Evolutionary conservation across 2,797 vertebrate genomes (phyloP).

Genomic region (Channallabes apus): DNA sequence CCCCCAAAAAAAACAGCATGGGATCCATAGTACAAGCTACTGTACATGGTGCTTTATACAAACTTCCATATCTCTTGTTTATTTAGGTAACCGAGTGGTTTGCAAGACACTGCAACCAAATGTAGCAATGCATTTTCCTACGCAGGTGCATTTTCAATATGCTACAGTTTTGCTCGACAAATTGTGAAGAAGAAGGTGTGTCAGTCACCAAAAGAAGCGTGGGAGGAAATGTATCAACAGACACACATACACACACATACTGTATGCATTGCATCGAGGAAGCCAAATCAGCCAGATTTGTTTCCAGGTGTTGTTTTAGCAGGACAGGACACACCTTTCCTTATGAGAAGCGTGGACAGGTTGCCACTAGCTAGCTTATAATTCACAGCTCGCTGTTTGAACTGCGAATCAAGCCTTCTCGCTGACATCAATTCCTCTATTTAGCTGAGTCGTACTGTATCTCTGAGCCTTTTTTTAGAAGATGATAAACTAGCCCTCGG

Average conservation of each 20-base stretch:
- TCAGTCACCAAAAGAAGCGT: conserved; percentile 38
- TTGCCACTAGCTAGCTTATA: conserved; percentile 61
- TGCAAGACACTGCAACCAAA: conserved; percentile 24
- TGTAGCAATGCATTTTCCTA: conserved; percentile 14
- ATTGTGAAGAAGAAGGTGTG: conserved; percentile 35
- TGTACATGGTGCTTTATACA: conserved; percentile 12
- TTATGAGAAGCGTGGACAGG: conserved; percentile 57
- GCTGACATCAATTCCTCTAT: conserved; percentile 59
- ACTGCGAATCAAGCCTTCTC: conserved; percentile 51
- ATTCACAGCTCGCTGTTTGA: conserved; percentile 53
- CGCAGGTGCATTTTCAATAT: conserved; percentile 41
- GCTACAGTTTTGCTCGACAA: conserved; percentile 40
- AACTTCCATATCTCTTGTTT: conserved; percentile 34
- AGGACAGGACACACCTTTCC: conserved; percentile 48
- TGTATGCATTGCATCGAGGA: conserved; percentile 41
- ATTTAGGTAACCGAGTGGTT: conserved; percentile 26
- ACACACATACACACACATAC: neutral
- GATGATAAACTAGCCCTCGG: neutral
- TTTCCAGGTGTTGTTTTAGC: conserved; percentile 54
- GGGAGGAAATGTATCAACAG: conserved; percentile 51
- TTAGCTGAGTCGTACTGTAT: conserved; percentile 45
- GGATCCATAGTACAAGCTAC: neutral
- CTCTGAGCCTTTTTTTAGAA: conserved; percentile 56
- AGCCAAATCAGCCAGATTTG: conserved; percentile 50
- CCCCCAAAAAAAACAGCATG: neutral